Conservation (phyloP, 1,140 invertebrate species). For the Brachionus calyciflorus region DNA sequence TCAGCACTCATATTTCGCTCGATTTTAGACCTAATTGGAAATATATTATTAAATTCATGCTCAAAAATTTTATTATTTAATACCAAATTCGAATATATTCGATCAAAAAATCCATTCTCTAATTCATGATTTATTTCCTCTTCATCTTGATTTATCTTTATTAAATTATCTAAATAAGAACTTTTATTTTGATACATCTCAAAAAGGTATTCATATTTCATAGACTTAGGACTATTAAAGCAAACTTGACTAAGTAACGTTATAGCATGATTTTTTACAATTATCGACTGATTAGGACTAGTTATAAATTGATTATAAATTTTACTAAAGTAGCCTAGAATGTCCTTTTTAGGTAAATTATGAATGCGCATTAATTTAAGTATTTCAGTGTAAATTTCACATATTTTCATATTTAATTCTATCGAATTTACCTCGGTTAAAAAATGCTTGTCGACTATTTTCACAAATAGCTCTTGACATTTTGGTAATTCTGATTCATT, state of each 20-base stretch:
- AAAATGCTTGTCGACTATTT: background rate
- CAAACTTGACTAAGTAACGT: background rate
- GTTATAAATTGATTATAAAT: slow-evolving; percentile 37
- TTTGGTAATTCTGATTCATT: background rate
- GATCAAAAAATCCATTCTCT: slow-evolving; percentile 9
- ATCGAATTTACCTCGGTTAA: background rate
- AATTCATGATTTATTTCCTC: background rate
- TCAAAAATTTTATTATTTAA: slow-evolving; percentile 31
- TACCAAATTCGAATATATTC: background rate
- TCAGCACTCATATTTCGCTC: background rate
- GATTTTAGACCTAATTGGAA: background rate
- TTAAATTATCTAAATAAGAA: background rate
- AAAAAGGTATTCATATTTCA: background rate
- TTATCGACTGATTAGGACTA: background rate
- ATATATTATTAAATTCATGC: background rate
- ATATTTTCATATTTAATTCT: background rate
- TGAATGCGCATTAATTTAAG: background rate
- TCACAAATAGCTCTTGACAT: background rate
- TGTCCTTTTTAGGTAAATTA: background rate
- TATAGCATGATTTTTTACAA: background rate
- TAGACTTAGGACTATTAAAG: background rate
- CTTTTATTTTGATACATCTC: background rate
- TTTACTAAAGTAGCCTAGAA: background rate
- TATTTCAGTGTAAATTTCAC: background rate
- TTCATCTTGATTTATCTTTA: background rate